phyloP scores from a whole-genome alignment of 1,140 invertebrate genomes.

The Potamilus streckersoni region DNA sequence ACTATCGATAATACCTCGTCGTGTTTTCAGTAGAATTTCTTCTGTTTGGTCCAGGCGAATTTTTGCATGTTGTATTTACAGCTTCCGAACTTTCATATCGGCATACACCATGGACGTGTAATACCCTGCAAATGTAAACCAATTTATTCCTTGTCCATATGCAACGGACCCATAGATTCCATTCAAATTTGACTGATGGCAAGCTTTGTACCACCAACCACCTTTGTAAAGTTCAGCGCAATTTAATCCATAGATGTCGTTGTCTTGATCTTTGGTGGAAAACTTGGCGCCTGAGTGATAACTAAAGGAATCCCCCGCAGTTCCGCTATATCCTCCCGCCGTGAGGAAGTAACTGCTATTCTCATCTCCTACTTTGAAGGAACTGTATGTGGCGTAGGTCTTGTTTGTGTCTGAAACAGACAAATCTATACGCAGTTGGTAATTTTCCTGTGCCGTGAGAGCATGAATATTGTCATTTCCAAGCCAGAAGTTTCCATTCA shows the following conservation, averaged over 20 bases:
- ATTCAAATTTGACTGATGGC: slow-evolving; percentile 8
- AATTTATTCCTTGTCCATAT: neutral
- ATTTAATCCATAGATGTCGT: slow-evolving; percentile 1
- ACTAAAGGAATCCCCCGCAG: slow-evolving; percentile 15
- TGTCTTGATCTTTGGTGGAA: slow-evolving; percentile 8
- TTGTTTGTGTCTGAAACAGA: slow-evolving; percentile 21
- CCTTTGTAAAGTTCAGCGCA: slow-evolving; percentile 15
- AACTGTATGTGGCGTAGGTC: slow-evolving; percentile 14
- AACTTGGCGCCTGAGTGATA: slow-evolving; percentile 3
- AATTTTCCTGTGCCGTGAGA: slow-evolving; percentile 3
- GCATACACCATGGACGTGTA: slow-evolving; percentile 1
- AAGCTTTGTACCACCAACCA: slow-evolving; percentile 20
- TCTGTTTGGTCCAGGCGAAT: too few relatives aligned
- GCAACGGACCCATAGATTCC: slow-evolving; percentile 1
- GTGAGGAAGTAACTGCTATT: slow-evolving; percentile 2
- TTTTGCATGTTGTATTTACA: neutral
- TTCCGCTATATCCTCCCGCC: slow-evolving; percentile 17
- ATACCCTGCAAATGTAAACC: neutral
- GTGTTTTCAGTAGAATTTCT: too few relatives aligned
- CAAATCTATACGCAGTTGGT: slow-evolving; percentile 32
- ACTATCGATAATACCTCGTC: too few relatives aligned
- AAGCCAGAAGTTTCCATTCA: slow-evolving; percentile 11
- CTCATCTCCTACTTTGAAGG: slow-evolving; percentile 17
- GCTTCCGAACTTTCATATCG: slow-evolving; percentile 8
- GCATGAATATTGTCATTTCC: slow-evolving; percentile 17